Evolutionary conservation across 2,888 invertebrate species (phyloP).

Genomic region (Nephrotoma flavescens): DNA sequence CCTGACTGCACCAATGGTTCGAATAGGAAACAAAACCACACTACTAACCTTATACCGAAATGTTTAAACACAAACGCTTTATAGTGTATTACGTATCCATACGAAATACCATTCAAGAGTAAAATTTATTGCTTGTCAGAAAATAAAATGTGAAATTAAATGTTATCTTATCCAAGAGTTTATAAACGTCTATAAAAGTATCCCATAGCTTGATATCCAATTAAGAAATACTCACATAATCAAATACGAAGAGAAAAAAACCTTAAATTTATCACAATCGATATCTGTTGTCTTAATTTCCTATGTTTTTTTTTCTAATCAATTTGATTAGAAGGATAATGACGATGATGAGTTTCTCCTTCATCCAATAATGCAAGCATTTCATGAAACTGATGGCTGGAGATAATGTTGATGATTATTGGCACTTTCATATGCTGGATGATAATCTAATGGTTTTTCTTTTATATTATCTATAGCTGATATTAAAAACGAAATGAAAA

Average conservation of each 20-base stretch:
- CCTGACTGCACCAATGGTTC: too few species aligned
- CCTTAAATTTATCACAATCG: neutral
- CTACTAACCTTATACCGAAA: too few species aligned
- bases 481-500: neutral
- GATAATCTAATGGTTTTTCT: neutral
- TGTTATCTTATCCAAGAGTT: neutral
- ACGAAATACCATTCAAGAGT: neutral
- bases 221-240: neutral
- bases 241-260: neutral
- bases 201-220: neutral
- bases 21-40: too few species aligned
- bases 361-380: neutral
- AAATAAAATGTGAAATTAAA: neutral
- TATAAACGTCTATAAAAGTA: neutral
- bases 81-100: too few species aligned
- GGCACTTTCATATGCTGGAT: neutral
- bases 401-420: neutral
- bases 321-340: neutral
- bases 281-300: neutral
- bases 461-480: neutral
- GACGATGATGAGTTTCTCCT: neutral
- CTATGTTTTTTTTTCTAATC: neutral
- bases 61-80: too few species aligned
- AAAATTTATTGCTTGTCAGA: neutral
- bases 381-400: neutral